Percentiles rank a stretch among this genome's conserved stretches.
phyloP scores from a whole-genome alignment of 2,888 invertebrate species.

The Lasioglossum figueresi region DNA sequence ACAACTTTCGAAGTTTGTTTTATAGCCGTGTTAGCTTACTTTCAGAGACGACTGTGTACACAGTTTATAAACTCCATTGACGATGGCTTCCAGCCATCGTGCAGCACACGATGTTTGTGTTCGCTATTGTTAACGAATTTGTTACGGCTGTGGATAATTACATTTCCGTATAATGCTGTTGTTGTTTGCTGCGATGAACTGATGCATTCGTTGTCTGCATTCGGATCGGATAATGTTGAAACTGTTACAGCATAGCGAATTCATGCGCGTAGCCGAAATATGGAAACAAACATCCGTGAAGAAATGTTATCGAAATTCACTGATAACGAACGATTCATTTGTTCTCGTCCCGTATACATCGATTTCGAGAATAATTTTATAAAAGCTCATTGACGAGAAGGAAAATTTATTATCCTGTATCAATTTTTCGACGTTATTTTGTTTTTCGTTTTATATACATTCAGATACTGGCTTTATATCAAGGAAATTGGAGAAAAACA shows the following conservation, averaged over 20 bases:
- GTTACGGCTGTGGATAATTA: neutral
- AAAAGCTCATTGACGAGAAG: neutral
- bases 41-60: constrained; percentile 4
- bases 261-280: neutral
- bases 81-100: neutral
- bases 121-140: neutral
- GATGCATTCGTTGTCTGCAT: neutral
- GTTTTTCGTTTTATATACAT: neutral
- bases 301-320: neutral
- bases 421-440: neutral
- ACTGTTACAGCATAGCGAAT: neutral
- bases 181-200: neutral
- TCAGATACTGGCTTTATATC: neutral
- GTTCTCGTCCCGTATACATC: neutral
- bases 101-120: neutral
- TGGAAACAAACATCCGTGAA: neutral
- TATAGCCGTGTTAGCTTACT: neutral
- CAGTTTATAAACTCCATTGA: neutral
- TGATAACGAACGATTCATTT: neutral
- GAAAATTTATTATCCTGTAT: neutral
- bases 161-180: neutral
- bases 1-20: constrained; percentile 4
- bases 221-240: neutral
- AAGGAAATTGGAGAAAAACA: neutral
- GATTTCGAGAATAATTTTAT: neutral